Conservation (phyloP, 2,113 vertebrate species). For the Bostrychus sinensis region DNA sequence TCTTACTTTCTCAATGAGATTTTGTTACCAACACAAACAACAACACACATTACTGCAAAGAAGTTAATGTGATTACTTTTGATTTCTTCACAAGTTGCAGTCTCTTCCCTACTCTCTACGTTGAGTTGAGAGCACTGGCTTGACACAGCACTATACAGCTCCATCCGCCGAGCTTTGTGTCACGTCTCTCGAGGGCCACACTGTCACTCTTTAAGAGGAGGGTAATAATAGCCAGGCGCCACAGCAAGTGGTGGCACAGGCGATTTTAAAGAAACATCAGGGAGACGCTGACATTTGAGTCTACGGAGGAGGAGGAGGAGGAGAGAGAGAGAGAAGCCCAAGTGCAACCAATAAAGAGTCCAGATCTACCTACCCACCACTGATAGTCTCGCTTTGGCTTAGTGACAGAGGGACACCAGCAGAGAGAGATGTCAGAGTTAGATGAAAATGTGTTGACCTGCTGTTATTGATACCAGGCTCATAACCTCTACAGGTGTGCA, state of each 20-base stretch:
- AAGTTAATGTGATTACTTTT: not conserved
- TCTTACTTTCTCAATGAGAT: conserved; percentile 57
- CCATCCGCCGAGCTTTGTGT: conserved; percentile 73
- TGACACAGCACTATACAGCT: conserved; percentile 68
- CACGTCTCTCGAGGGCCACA: conserved; percentile 73
- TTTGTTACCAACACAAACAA: conserved; percentile 24
- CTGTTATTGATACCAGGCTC: conserved; percentile 73
- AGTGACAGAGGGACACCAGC: conserved; percentile 32
- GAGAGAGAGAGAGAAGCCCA: conserved; percentile 60
- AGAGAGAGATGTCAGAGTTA: conserved; percentile 68
- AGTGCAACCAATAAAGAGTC: conserved; percentile 76
- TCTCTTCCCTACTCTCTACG: conserved; percentile 53
- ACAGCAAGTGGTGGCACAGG: conserved; percentile 73
- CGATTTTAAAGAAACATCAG: conserved; percentile 79
- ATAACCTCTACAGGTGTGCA: conserved; percentile 73
- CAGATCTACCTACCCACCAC: conserved; percentile 36
- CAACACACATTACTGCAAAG: not conserved
- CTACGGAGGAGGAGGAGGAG: conserved; percentile 39
- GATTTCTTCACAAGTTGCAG: conserved; percentile 36
- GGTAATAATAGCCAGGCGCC: conserved; percentile 82
- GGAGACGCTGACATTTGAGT: conserved; percentile 82
- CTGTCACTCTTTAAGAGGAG: conserved; percentile 82
- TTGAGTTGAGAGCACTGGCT: conserved; percentile 61
- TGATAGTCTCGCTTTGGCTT: conserved; percentile 65
- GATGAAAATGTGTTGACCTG: conserved; percentile 79